Percentiles rank a stretch among this genome's conserved stretches.
Evolutionary conservation across 2,797 vertebrate genomes (phyloP).

Genomic region (Falco cherrug): DNA sequence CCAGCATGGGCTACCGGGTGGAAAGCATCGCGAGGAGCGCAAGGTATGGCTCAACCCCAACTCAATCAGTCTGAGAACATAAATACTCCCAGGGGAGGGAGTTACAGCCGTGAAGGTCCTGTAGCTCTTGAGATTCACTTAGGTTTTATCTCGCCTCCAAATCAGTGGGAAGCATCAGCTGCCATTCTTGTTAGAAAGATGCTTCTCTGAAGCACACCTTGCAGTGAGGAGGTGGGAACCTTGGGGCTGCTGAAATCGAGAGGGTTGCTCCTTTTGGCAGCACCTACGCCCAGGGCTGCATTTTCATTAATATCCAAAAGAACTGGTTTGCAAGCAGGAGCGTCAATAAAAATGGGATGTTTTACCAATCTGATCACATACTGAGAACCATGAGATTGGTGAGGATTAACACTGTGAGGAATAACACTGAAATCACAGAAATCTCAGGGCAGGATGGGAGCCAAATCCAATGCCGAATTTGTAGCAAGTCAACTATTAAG

Average conservation of each 20-base stretch:
- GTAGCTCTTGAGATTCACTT: background rate
- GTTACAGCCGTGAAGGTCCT: background rate
- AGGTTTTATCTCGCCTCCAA: background rate
- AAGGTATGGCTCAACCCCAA: background rate
- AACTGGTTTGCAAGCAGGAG: background rate
- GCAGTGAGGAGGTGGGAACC: background rate
- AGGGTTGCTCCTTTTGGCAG: background rate
- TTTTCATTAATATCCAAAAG: background rate
- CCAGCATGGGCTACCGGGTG: background rate
- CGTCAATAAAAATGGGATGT: fast-evolving
- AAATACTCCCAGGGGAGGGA: background rate
- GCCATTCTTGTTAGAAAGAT: background rate
- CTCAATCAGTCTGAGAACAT: background rate
- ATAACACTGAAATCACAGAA: background rate
- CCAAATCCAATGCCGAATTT: background rate
- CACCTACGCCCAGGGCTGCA: background rate
- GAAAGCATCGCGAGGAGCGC: background rate
- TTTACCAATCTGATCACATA: background rate
- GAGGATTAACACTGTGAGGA: background rate
- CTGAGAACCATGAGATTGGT: fast-evolving
- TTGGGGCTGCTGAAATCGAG: background rate
- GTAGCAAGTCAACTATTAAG: background rate
- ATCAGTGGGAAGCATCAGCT: background rate
- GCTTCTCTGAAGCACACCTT: background rate
- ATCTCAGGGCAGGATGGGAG: background rate